A percentile compares a stretch with the other conserved stretches of the same genome.
phyloP scores from a whole-genome alignment of 2,113 vertebrate genomes.

The Erythrocercus mccallii region DNA sequence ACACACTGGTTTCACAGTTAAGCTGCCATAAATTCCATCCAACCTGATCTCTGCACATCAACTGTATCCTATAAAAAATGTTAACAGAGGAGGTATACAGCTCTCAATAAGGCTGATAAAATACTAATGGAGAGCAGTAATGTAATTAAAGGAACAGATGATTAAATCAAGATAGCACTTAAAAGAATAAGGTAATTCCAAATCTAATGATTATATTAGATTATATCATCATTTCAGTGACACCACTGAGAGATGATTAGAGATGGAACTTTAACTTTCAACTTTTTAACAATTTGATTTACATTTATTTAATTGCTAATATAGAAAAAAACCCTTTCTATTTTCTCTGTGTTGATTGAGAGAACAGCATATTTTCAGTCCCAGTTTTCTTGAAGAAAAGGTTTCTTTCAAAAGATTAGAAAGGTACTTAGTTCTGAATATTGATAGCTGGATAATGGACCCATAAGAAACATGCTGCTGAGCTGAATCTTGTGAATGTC shows the following conservation, averaged over 20 bases:
- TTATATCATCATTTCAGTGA: neutral
- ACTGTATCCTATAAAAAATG: neutral
- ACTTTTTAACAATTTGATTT: neutral
- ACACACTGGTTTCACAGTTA: neutral
- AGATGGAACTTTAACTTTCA: neutral
- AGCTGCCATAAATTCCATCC: neutral
- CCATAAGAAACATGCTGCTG: neutral
- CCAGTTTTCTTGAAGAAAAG: neutral
- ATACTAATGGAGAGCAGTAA: neutral
- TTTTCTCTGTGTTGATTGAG: neutral
- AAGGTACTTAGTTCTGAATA: neutral
- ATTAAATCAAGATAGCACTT: constrained; percentile 14
- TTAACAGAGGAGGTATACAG: neutral
- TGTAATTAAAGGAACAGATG: neutral
- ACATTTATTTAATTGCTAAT: neutral
- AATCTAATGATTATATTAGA: neutral
- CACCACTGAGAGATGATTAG: neutral
- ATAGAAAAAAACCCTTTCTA: rapidly evolving
- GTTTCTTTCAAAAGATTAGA: neutral
- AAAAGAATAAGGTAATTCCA: neutral
- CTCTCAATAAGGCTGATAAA: neutral
- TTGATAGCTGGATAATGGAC: neutral
- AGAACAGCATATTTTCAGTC: neutral
- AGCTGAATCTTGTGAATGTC: neutral
- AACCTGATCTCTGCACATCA: neutral